Percentiles rank a stretch among this genome's conserved stretches.
Conservation (phyloP, 2,113 vertebrate species). For the Lampris incognitus region DNA sequence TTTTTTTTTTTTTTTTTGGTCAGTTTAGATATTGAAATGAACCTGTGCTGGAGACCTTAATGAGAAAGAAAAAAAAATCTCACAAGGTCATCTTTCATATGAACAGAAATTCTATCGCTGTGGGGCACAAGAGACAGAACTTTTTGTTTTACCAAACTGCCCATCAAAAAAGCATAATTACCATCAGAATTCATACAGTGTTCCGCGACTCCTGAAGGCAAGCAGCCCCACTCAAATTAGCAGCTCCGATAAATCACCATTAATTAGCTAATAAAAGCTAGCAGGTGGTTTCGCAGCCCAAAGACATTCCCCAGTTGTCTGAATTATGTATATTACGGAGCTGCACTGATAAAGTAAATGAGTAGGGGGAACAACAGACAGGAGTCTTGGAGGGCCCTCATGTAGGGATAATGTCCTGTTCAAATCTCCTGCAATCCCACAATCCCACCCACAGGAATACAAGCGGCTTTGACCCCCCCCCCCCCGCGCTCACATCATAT, state of each 20-base stretch:
- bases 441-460: conserved; percentile 86
- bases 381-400: conserved; percentile 67
- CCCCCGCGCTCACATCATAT: conserved; percentile 70
- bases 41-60: conserved; percentile 66
- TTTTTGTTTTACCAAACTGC: conserved; percentile 89
- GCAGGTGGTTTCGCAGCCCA: conserved; percentile 93
- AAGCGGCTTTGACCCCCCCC: conserved; percentile 80
- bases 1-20: background rate
- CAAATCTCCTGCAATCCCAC: conserved; percentile 79
- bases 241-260: conserved; percentile 96
- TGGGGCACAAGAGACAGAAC: conserved; percentile 81
- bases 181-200: conserved; percentile 91
- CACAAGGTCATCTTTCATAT: conserved; percentile 79
- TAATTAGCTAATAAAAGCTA: conserved; percentile 99
- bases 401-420: conserved; percentile 77
- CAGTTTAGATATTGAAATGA: conserved; percentile 69
- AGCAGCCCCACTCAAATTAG: conserved; percentile 91
- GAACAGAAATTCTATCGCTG: conserved; percentile 79
- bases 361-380: conserved; percentile 83
- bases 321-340: conserved; percentile 94
- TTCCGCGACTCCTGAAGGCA: conserved; percentile 91
- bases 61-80: conserved; percentile 65
- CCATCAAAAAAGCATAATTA: conserved; percentile 91
- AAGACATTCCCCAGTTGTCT: conserved; percentile 92
- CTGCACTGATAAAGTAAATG: conserved; percentile 86